Evolutionary conservation across 1,140 invertebrate genomes (phyloP).

Genomic region (Drosophila bipectinata): DNA sequence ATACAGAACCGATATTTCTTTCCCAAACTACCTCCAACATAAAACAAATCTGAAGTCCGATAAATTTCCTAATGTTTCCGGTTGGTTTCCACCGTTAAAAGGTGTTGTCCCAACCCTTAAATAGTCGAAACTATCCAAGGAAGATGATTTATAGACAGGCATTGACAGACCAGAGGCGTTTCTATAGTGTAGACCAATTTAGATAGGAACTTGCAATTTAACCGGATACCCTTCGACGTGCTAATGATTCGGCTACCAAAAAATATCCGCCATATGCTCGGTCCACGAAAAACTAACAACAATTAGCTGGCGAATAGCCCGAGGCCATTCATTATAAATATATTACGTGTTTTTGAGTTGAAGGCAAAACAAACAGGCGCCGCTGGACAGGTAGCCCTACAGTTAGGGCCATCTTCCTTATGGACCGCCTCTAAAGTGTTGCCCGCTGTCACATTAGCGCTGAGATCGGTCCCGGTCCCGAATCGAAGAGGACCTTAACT

Average conservation of each 20-base stretch:
- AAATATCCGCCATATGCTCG: conserved; percentile 61
- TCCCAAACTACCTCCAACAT: neutral
- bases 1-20: neutral
- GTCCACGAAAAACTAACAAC: conserved; percentile 67
- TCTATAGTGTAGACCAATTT: conserved; percentile 23
- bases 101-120: conserved; percentile 17
- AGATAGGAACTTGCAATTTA: conserved; percentile 30
- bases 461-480: conserved; percentile 27
- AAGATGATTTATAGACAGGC: conserved; percentile 57
- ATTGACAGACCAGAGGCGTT: conserved; percentile 34
- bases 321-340: conserved; percentile 72
- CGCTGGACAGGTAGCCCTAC: conserved; percentile 56
- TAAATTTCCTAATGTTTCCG: neutral
- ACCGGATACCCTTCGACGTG: conserved; percentile 59
- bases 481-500: neutral
- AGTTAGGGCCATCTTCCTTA: conserved; percentile 15
- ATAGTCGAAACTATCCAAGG: conserved; percentile 9
- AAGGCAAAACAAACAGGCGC: conserved; percentile 76
- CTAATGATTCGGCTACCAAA: conserved; percentile 54
- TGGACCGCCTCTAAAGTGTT: conserved; percentile 66
- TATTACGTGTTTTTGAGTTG: conserved; percentile 73
- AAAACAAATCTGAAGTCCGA: neutral
- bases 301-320: conserved; percentile 54
- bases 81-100: conserved; percentile 13
- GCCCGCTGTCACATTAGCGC: conserved; percentile 73